phyloP scores from a whole-genome alignment of 2,113 vertebrate genomes.

The Catharus fuscescens region DNA sequence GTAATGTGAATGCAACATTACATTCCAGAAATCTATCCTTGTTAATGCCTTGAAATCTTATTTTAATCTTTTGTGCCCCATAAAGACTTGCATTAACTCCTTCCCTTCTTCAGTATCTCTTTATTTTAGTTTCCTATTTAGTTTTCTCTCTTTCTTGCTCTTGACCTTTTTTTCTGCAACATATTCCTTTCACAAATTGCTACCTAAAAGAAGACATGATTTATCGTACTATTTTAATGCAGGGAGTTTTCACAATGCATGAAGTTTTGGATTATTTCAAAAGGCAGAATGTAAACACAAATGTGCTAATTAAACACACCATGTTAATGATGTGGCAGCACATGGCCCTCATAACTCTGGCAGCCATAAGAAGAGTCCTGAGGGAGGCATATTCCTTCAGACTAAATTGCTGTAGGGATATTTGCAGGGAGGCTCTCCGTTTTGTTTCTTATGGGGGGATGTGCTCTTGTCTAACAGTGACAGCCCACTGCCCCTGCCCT shows the following conservation, averaged over 20 bases:
- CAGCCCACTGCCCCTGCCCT: not conserved
- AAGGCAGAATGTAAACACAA: not conserved
- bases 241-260: not conserved
- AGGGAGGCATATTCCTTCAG: slow-evolving; percentile 15
- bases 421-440: not conserved
- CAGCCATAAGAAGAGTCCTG: not conserved
- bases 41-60: slow-evolving; percentile 23
- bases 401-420: not conserved
- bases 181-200: not conserved
- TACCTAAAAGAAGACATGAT: not conserved
- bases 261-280: not conserved
- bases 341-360: not conserved
- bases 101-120: not conserved
- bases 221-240: not conserved
- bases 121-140: not conserved
- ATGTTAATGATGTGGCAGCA: not conserved
- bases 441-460: not conserved
- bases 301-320: not conserved
- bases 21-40: slow-evolving; percentile 14
- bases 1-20: not conserved
- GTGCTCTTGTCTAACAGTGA: rapidly evolving
- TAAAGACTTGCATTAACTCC: not conserved
- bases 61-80: not conserved
- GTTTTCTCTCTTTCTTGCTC: not conserved
- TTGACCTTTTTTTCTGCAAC: not conserved